Evolutionary conservation across 2,797 vertebrate species (phyloP), one percentile per base, ranked within the genome.

Genomic region (Enteromius fasciolatus): DNA sequence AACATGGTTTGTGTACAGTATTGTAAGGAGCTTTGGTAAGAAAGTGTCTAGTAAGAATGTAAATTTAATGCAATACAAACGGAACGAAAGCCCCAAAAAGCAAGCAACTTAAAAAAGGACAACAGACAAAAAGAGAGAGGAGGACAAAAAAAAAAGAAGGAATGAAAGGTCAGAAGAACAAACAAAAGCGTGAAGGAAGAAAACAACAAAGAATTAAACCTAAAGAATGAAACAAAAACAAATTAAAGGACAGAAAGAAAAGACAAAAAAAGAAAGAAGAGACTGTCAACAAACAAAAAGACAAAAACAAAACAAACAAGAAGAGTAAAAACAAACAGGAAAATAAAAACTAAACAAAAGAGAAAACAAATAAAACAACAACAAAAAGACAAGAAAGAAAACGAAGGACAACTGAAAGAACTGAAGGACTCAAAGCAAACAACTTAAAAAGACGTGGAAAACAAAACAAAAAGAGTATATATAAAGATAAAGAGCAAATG

Each of bases 21-120:
- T n/a, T 48, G 39, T n/a, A 48, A 67, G 20, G 31, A 8, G 4
- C 18, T 52, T 67, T 36, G 61, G 44, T 78, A 67, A n/a, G 12
- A 54, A 57, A 75, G 52, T 75, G 52, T 57, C 72, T 75, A 33
- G 52, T 9, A 39, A 57, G 20, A 73, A 81, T 50, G 41, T 72
- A 72, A 80, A 80, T 48, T 76, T 1, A 9, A 48, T 18, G 17
- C 11, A 46, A 80, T 61, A 54, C 6, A 33, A 59, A 72, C 11
- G 23, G 28, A 57, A 61, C 0, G 4, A 17, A 70, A 36, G 4
- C 14, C 6, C n/a, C 9, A 52, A 83, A 3, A 68, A 31, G 8
- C 44, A 46, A 31, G 15, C 25, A 72, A 50, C 23, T 2, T 28
- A 50, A 50, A 50, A 50, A 50, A 17, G 17, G 25, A 31, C 9